Conservation (phyloP, 2,797 vertebrate genomes). For the Zalophus californianus region DNA sequence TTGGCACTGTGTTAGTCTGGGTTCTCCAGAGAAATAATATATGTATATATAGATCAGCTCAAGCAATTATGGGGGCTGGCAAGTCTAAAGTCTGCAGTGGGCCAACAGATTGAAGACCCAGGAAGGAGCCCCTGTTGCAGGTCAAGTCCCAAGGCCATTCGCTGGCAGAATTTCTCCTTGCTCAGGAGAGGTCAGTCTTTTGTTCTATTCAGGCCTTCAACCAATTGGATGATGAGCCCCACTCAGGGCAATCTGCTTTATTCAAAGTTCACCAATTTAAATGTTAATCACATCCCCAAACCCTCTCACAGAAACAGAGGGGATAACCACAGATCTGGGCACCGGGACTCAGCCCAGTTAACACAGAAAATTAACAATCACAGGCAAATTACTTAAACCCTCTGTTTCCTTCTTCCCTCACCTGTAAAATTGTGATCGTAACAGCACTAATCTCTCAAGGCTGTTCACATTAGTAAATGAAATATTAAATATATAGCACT, state of each 20-base stretch:
- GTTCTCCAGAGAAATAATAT: too few relatives aligned
- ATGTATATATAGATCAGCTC: neutral
- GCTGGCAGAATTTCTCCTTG: neutral
- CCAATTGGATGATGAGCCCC: neutral
- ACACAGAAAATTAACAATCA: neutral
- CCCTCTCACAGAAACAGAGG: neutral
- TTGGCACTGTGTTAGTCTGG: neutral
- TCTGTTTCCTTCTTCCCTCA: neutral
- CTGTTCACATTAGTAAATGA: neutral
- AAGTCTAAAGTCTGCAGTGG: neutral
- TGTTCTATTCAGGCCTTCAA: neutral
- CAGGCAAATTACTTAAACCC: neutral
- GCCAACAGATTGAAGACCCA: neutral
- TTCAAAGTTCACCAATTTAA: neutral
- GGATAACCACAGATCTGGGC: neutral
- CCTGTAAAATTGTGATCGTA: neutral
- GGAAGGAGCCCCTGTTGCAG: neutral
- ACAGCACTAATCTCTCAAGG: neutral
- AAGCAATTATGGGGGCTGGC: neutral
- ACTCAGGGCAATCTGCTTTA: neutral
- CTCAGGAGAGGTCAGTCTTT: neutral
- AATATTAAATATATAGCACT: neutral
- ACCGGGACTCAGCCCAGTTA: neutral
- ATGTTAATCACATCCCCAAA: neutral
- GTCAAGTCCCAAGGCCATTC: neutral